A percentile compares a stretch with the other conserved stretches of the same genome.
phyloP scores from a whole-genome alignment of 2,113 vertebrate genomes.

The Noctilio leporinus region DNA sequence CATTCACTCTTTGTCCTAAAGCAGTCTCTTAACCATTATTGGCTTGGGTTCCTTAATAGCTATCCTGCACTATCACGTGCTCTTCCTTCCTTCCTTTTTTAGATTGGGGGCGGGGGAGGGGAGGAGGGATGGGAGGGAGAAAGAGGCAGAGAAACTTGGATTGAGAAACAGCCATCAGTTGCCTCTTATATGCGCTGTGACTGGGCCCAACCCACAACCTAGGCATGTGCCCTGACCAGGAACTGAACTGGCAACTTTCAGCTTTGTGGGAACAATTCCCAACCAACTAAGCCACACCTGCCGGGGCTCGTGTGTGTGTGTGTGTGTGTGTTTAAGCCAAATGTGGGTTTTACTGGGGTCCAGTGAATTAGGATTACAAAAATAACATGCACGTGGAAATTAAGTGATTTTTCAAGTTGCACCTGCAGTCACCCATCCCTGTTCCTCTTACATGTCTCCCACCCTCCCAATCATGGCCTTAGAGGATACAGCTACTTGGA shows the following conservation, averaged over 20 bases:
- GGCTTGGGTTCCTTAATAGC: background rate
- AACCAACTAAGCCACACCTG: no score
- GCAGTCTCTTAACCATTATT: background rate
- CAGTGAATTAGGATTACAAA: background rate
- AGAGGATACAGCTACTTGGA: background rate
- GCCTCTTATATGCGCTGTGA: no score
- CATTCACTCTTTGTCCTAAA: background rate
- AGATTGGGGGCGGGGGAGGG: no score
- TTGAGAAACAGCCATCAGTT: no score
- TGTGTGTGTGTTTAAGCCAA: background rate
- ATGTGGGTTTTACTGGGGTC: background rate
- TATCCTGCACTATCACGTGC: background rate
- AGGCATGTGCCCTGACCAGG: no score
- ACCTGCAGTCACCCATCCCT: background rate
- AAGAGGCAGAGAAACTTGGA: no score
- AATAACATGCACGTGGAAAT: background rate
- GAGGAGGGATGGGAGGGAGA: no score
- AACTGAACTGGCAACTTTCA: no score
- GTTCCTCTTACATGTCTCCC: background rate
- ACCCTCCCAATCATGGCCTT: background rate
- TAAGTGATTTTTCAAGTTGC: background rate
- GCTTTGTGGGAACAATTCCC: no score
- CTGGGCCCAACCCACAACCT: no score
- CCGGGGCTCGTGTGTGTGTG: no score
- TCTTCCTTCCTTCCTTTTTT: background rate